Evolutionary conservation across 2,113 vertebrate genomes (phyloP), one percentile per base, ranked within the genome.

Genomic region (Setophaga coronata): DNA sequence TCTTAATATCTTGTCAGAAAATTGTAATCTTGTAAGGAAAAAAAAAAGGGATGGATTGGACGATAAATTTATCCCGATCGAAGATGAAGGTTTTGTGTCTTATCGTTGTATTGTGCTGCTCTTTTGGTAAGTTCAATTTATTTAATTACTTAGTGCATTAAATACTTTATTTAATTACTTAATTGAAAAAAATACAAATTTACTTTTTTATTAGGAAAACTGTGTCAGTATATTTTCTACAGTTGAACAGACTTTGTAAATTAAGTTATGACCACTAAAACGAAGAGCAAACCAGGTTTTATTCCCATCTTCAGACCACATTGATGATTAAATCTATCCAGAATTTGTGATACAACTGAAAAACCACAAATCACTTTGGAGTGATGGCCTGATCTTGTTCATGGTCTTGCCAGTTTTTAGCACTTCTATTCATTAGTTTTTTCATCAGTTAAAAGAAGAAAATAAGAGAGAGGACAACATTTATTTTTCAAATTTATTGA

Each of bases 41-140:
- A 58, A 58, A 12, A 20, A 28, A 61, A 47, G 50, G 50, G 74
- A 97, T 97, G 96, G 96, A 95, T 31, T 95, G 95, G 95, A 95
- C 64, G 19, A 90, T 40, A 29, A 73, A 93, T 78, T 89, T 96
- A 74, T 33, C 86, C 61, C 76, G 3, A 3, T 53, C 25, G 15
- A 93, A 85, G 33, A 56, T 48, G 72, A 89, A 77, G 21, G 18
- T 81, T 40, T 24, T 82, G 14, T 89, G 18, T 18, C 8, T 90
- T 64, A 6, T 87, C 36, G 0, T 90, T 57, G 24, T 7, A 12
- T 56, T 96, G 17, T 94, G 51, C 79, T 92, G 51, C 72, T 81
- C 25, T 51, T 34, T 19, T 40, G 95, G 96, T 97, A 83, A 93
- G 96, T 86, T 56, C 19, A 11, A 48, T 86, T 56, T 62, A 25